A percentile compares a stretch with the other conserved stretches of the same genome.
These are phyloP conservation scores for Etia nguti DNA, from an alignment of 2,113 vertebrate species.

Conservation along the genomic window DNA sequence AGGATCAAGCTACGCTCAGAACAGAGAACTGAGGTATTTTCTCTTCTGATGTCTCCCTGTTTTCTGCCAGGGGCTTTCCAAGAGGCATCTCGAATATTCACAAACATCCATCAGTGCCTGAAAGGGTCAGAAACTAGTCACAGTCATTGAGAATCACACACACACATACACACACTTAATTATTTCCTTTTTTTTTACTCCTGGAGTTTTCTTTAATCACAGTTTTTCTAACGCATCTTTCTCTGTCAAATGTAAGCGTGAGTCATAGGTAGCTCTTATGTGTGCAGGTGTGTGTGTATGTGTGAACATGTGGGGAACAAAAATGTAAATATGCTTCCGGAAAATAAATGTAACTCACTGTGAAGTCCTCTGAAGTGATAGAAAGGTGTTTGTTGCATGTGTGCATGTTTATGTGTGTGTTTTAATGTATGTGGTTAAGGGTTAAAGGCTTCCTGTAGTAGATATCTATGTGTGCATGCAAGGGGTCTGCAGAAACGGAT, in stretches of 20 bases:
- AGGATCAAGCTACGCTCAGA: constrained; percentile 24
- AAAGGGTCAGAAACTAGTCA: constrained; percentile 26
- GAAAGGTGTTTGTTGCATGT: neutral
- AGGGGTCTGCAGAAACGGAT: neutral
- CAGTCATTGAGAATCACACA: neutral
- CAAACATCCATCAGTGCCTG: constrained; percentile 46
- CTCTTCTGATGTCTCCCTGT: constrained; percentile 34
- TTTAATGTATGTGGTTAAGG: neutral
- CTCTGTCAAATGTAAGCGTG: neutral
- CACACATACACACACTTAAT: neutral
- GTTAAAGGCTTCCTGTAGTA: neutral
- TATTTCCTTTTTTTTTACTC: neutral
- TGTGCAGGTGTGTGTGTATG: neutral
- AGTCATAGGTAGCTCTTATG: neutral
- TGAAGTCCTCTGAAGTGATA: neutral
- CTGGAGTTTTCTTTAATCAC: neutral
- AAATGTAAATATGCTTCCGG: neutral
- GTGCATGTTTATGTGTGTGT: neutral
- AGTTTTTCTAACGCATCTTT: neutral
- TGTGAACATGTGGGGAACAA: neutral
- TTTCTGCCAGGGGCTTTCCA: constrained; percentile 37
- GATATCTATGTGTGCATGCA: neutral
- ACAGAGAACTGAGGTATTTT: constrained; percentile 36
- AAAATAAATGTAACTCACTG: neutral
- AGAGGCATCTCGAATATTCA: constrained; percentile 54